A percentile compares a stretch with the other conserved stretches of the same genome.
Conservation (phyloP, 2,113 vertebrate species). For the Laticauda laticaudata region DNA sequence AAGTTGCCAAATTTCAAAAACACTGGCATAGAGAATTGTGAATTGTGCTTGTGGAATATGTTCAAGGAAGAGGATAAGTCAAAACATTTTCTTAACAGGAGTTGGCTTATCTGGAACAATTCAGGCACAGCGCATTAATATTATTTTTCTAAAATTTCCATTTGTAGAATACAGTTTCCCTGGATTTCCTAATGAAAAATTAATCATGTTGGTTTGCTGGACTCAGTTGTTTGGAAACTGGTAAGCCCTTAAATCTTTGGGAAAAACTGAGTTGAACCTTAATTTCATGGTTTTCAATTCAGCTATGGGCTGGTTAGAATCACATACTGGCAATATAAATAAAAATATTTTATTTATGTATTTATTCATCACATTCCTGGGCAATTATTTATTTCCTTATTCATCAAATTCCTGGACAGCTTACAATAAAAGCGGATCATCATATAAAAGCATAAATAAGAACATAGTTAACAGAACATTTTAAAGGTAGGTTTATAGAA, state of each 20-base stretch:
- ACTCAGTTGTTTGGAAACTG: slow-evolving; percentile 47
- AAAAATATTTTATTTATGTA: slow-evolving; percentile 3
- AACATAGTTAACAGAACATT: not conserved
- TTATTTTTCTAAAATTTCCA: slow-evolving; percentile 60
- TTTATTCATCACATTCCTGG: not conserved
- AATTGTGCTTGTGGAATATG: slow-evolving; percentile 19
- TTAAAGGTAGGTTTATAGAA: not conserved
- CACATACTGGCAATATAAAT: not conserved
- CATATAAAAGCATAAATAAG: not conserved
- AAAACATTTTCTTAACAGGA: slow-evolving; percentile 66
- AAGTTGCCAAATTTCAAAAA: not conserved
- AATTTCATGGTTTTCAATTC: not conserved
- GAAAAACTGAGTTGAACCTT: slow-evolving; percentile 47
- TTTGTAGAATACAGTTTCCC: slow-evolving; percentile 60
- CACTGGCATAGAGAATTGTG: not conserved
- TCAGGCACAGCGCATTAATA: slow-evolving; percentile 59
- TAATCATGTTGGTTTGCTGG: slow-evolving; percentile 62
- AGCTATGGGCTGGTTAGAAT: not conserved
- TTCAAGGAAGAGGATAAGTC: slow-evolving; percentile 57
- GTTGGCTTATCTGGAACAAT: slow-evolving; percentile 65
- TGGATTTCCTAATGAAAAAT: slow-evolving; percentile 55
- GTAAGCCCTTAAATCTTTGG: slow-evolving; percentile 20
- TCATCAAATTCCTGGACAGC: not conserved
- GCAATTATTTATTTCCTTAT: not conserved
- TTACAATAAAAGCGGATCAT: not conserved